Evolutionary conservation across 53 echinoderm and acorn worm species (phyloP).

Genomic region (Apostichopus leukothele): DNA sequence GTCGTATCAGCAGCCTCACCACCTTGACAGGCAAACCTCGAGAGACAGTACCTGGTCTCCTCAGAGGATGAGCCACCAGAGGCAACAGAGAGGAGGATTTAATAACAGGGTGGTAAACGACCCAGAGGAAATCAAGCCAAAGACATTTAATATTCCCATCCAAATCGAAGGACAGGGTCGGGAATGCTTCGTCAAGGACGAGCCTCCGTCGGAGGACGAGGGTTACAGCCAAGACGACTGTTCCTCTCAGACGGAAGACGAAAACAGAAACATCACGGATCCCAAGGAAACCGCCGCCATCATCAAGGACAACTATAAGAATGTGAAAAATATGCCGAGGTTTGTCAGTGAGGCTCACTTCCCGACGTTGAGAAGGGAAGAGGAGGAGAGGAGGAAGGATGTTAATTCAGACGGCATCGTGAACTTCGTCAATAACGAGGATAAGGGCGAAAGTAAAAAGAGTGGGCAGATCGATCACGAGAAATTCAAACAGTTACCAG

Average conservation of each 20-base stretch:
- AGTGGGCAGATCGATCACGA: not conserved
- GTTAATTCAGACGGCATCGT: not conserved
- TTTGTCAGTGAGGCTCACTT: constrained; percentile 44
- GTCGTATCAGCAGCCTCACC: not conserved
- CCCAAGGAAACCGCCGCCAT: not conserved
- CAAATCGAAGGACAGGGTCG: constrained; percentile 34
- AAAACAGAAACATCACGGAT: constrained; percentile 22
- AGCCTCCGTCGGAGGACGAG: constrained; percentile 33
- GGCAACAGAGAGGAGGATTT: not conserved
- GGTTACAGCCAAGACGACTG: constrained; percentile 39
- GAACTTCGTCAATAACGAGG: not conserved
- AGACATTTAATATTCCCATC: constrained; percentile 43
- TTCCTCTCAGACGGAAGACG: constrained; percentile 35
- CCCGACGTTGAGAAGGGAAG: constrained; percentile 13
- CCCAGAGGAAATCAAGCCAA: constrained; percentile 25
- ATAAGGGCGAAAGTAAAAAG: not conserved
- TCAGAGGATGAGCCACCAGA: not conserved
- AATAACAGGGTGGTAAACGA: not conserved
- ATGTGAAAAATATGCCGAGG: constrained; percentile 37
- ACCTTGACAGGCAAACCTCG: constrained; percentile 17
- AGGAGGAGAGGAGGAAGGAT: not conserved
- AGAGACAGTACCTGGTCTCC: not conserved
- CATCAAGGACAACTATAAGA: not conserved
- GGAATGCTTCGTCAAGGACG: constrained; percentile 45
- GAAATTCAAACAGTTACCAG: not conserved